Base-by-base conservation (phyloP, 2,888 invertebrate genomes). In the Sphaerophoria rueppellii region DNA sequence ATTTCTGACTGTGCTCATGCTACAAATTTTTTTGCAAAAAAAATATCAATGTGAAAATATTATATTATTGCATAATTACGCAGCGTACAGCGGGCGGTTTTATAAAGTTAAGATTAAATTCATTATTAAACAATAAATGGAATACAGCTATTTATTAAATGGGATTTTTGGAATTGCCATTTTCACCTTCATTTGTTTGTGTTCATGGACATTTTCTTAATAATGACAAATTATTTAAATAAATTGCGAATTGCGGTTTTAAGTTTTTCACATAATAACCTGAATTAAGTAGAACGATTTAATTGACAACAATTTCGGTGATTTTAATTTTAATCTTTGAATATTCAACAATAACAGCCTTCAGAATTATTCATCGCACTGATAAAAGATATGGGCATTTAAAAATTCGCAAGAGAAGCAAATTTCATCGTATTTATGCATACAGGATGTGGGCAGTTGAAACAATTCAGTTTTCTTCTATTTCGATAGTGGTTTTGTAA, bases 41-140 rank as follows among this genome's bases (percentile, higher is more conserved):
- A 43, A 43, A 43, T 9, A 43, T 2, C 4, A 43, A 43, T 43
- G 4, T n/a, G n/a, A n/a, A n/a, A 14, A 37, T 57, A 72, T 61
- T 16, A 37, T 61, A 83, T 78, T 70, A 83, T 79, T 75, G 79
- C 71, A 75, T 75, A 79, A 83, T 83, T 75, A 83, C 72, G 80
- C 80, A n/a, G n/a, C n/a, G n/a, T n/a, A n/a, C n/a, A 61, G 48
- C 16, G 50, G 35, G 35, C n/a, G 40, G 12, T n/a, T 2, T 4
- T 14, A 71, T 71, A 54, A 60, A 67, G 40, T 67, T 32, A 79
- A 79, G 70, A 83, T 79, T 75, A 6, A 65, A 71, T 71, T 79
- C 24, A 60, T 72, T 79, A 75, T 63, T 74, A 60, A 52, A 74
- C 71, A 60, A 52, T 60, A 37, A 73, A 73, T 60, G 54, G n/a